Evolutionary conservation across 2,888 invertebrate genomes (phyloP), one percentile per base, ranked within the genome.

Genomic region (Biston betularia): DNA sequence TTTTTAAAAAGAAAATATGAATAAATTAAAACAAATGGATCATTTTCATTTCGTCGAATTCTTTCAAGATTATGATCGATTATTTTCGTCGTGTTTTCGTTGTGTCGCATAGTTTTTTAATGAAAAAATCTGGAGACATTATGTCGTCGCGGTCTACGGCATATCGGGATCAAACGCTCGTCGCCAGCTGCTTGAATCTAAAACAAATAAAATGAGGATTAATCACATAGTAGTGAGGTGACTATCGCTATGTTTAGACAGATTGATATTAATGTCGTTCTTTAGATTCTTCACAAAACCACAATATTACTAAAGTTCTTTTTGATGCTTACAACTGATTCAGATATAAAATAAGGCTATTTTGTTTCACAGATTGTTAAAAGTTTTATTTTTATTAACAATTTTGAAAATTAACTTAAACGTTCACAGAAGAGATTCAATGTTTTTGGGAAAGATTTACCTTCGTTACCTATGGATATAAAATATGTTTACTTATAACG

Each of bases 201-300:
- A 87, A 84, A 91, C 91, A 90, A 93, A 93, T 93, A 90, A 92
- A 93, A 93, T 84, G 87, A 80, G 85, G 85, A 92, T 93, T 90
- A 92, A 93, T 93, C 93, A 92, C 89, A 83, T 76, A 77, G 75
- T 89, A 89, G 90, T 87, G 89, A 85, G 89, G 89, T 78, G 81
- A 77, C 64, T 59, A 69, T 69, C n/a, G 54, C 68, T 57, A 53
- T 66, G 63, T 75, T 66, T 57, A 46, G 67, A 68, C 67, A 68
- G 56, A 63, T 59, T 63, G 54, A 62, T 54, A 61, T 63, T 68
- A 63, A 68, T 68, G 58, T 54, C 54, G 54, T 59, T 52, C 61
- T 61, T 62, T 57, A 48, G 42, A 62, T 57, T 58, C 46, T 64
- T 54, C 38, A 38, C 48, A 9, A 48, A 10, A 48, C 10, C 46